Base-by-base conservation (phyloP, 2,888 invertebrate species). In the Drosophila kuntzei region DNA sequence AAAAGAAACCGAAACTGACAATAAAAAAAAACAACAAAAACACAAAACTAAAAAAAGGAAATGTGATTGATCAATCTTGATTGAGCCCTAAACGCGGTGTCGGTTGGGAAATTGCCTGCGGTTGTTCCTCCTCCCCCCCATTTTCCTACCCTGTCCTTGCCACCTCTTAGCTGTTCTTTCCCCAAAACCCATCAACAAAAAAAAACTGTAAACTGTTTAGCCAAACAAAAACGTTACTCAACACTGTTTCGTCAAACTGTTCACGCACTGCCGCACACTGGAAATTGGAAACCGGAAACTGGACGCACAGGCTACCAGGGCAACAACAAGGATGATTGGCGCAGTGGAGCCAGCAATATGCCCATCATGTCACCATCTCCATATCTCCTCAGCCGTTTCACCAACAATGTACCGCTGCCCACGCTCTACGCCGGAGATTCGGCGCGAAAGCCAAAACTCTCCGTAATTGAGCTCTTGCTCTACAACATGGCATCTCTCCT, bases 401-500 rank as follows among this genome's bases (percentile, higher is more conserved):
- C 91, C 71, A 86, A 87, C 76, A 92, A 92, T 66, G 94, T 96
- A 80, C 97, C 96, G 5, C 95, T 97, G 94, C 96, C 97, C 1
- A 96, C 96, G 0, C 93, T 97, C 29, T 96, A 96, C 91, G 96
- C 95, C 77, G 96, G 96, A 47, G 96, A 96, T 57, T 77, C 92
- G 4, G 90, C 93, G 93, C 89, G 91, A 6, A 92, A 92, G 64
- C 92, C 92, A 4, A 92, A 92, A 74, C 74, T 92, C 2, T 92
- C 92, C 5, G 91, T 92, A 8, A 91, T 92, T 51, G 92, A 92
- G 64, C 86, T 95, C 78, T 78, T 92, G 12, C 93, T 98, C 73
- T 98, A 97, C 93, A 98, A 98, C 92, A 97, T 98, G 94, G 97
- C 97, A 57, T 96, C 98, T 55, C 94, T 98, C 93, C 93, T 98